These are phyloP conservation scores for Phania funesta DNA, from an alignment of 2,888 invertebrate genomes.

Conservation along the genomic window DNA sequence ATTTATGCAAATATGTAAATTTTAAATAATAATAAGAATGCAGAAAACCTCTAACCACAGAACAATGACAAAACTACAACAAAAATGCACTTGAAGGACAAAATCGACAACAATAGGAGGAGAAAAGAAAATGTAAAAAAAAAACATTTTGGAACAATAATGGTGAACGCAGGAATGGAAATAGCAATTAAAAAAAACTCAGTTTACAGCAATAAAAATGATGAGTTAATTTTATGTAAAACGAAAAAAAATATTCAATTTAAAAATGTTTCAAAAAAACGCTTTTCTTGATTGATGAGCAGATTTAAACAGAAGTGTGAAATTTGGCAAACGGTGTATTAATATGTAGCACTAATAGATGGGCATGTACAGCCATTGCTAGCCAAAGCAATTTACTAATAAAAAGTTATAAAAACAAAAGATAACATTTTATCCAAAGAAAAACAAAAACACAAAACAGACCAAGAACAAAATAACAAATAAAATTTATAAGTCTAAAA, in stretches of 20 bases:
- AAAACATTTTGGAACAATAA: constrained; percentile 14
- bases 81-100: constrained; percentile 64
- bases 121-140: constrained; percentile 10
- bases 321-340: no score
- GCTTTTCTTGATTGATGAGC: no score
- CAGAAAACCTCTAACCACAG: constrained; percentile 56
- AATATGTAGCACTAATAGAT: no score
- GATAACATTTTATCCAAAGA: constrained; percentile 46
- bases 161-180: not conserved
- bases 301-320: not conserved
- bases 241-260: no score
- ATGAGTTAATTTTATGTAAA: no score
- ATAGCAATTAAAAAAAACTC: no score
- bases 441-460: constrained; percentile 20
- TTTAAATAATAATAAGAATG: constrained; percentile 11
- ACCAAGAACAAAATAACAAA: constrained; percentile 9
- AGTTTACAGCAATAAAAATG: no score
- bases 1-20: constrained; percentile 11
- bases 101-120: constrained; percentile 49
- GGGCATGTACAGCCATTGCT: constrained; percentile 19
- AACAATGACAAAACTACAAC: constrained; percentile 46
- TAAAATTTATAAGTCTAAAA: constrained; percentile 41
- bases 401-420: constrained; percentile 50
- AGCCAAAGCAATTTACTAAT: constrained; percentile 39
- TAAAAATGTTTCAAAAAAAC: no score